Evolutionary conservation across 2,797 vertebrate genomes (phyloP), one percentile per base, ranked within the genome.

Genomic region (Danionella dracula): DNA sequence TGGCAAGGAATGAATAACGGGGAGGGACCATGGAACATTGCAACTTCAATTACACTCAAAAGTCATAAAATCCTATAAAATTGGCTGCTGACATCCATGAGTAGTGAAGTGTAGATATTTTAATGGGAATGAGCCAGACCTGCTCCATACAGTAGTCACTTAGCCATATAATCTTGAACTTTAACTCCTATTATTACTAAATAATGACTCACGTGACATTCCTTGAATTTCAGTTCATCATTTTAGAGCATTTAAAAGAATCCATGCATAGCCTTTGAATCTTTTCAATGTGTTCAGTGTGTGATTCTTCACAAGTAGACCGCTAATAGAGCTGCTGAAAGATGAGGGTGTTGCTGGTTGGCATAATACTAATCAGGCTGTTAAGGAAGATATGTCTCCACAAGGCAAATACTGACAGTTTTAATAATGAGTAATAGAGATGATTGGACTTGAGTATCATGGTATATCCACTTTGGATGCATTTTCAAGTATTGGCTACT

Each of bases 31-130:
- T 40, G 21, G 17, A 40, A 56, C 19, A 46, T 32, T 49, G 19
- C 12, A 48, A 13, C 21, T 62, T 62, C 37, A 70, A 66, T 58
- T 51, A 70, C 31, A 23, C 13, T 21, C 11, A 59, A 35, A 60
- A 44, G 63, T 68, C 17, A 48, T 74, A 56, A 76, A 74, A 68
- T 27, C 37, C 40, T 50, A 10, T 3, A 49, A 17, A 50, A 71
- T 46, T 49, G 38, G 54, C 55, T 46, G 55, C 54, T 55, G 68
- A 58, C 6, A n/a, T 48, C 51, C 56, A 49, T 48, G 37, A 57
- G 42, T 38, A 53, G 32, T 48, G 51, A 44, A 50, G 10, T 73
- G 32, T 46, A 42, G 29, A 65, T 35, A 61, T 31, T 65, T 11
- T 49, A 32, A 49, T 42, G 27, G 46, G 57, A 54, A 56, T 56